Base-by-base conservation (phyloP, 2,113 vertebrate genomes). In the Nothobranchius furzeri region DNA sequence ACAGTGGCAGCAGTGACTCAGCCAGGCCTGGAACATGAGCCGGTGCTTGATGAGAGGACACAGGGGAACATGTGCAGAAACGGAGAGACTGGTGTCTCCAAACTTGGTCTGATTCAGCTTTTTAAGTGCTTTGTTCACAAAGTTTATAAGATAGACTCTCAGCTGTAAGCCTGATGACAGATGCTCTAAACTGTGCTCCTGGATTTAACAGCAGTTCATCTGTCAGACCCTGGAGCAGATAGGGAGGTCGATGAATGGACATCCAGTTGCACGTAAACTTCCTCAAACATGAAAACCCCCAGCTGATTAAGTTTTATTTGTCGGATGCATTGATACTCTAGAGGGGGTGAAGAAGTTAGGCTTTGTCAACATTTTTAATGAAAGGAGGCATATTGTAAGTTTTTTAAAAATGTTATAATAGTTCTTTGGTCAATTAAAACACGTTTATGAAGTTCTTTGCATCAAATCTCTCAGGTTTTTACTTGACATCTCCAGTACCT, bases 1-100 rank as follows among this genome's bases (percentile, higher is more conserved):
- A 75, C 81, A 78, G 77, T 81, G 81, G 83, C 83, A 86, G 85
- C 62, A 25, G 59, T 62, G 75, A 12, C 69, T 52, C 17, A 40
- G 55, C 70, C 51, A 62, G 25, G 64, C 37, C 72, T 68, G 40
- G 69, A 85, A 84, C 69, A 64, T 9, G 17, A 76, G 51, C 52
- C 51, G 68, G 71, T 61, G 76, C 50, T 45, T 13, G 40, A 50
- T 36, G 35, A 65, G 15, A 59, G 20, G 61, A 79, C 55, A 51
- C 58, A 55, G 13, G 6, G 20, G 20, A 71, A 12, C 42, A 70
- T 51, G 77, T 67, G 61, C 20, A 60, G 42, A 73, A 57, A 35
- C 37, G 40, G 15, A 40, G 20, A 15, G 10, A 57, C 11, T 55
- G 35, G 36, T 45, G 37, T 40, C 35, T 45, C 43, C 43, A 45